Conservation (phyloP, 2,888 invertebrate genomes). For the Sphaeridia pumilis region DNA sequence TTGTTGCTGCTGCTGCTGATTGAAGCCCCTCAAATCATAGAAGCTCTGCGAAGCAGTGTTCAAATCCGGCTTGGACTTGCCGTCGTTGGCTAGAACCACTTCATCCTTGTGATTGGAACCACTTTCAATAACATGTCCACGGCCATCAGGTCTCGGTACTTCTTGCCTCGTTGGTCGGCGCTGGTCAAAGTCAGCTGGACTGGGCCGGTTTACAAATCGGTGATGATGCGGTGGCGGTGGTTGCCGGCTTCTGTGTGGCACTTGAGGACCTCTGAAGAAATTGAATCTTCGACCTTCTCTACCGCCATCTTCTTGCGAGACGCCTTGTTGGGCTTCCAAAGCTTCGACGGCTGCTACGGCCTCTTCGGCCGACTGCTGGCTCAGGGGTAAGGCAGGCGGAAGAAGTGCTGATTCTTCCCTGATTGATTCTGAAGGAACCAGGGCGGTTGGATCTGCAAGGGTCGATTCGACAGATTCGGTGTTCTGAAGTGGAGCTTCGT, state of each 20-base stretch:
- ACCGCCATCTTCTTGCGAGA: neutral
- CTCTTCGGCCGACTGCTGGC: conserved; percentile 13
- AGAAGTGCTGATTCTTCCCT: neutral
- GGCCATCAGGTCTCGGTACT: neutral
- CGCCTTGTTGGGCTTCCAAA: conserved; percentile 3
- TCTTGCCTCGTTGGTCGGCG: neutral
- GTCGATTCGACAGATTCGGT: too few relatives aligned
- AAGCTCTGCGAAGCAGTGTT: conserved; percentile 30
- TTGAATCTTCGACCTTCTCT: conserved; percentile 6
- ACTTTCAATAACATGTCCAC: neutral
- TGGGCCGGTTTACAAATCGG: neutral
- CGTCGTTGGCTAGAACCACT: neutral
- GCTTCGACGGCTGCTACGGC: conserved; percentile 13
- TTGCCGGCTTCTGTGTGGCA: neutral
- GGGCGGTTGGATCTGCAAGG: neutral
- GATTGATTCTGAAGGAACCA: neutral
- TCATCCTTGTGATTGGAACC: neutral
- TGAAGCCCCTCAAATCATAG: conserved; percentile 32
- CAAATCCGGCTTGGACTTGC: conserved; percentile 19
- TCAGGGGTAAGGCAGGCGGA: conserved; percentile 1
- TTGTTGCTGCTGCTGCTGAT: neutral
- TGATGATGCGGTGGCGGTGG: neutral
- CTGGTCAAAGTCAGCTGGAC: neutral
- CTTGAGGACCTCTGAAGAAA: conserved; percentile 6
- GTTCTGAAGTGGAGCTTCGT: neutral